phyloP scores from a whole-genome alignment of 2,888 invertebrate genomes.

The Thysanoteuthis rhombus region DNA sequence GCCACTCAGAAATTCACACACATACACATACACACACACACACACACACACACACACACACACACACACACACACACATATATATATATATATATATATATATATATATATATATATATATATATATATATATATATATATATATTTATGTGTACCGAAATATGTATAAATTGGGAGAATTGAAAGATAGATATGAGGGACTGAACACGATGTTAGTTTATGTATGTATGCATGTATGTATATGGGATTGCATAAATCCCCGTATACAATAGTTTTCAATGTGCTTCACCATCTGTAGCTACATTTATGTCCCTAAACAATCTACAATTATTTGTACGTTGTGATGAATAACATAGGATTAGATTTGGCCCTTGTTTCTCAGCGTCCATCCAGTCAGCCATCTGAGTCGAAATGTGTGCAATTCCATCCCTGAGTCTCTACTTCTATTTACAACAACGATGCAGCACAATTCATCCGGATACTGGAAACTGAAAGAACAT shows the following conservation, averaged over 20 bases:
- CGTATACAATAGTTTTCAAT: not conserved
- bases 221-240: no score
- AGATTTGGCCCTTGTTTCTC: not conserved
- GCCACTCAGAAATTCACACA: no score
- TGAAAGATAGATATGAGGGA: no score
- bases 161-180: not conserved
- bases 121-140: not conserved
- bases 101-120: not conserved
- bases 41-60: not conserved
- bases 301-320: not conserved
- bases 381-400: not conserved
- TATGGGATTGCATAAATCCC: no score
- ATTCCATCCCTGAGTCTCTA: not conserved
- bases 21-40: not conserved
- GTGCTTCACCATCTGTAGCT: not conserved
- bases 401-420: not conserved
- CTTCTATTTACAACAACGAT: not conserved
- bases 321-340: not conserved
- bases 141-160: no score
- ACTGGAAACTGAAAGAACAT: not conserved
- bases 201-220: no score
- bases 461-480: not conserved
- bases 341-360: not conserved
- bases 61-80: not conserved
- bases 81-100: not conserved